Percentiles rank a stretch among this genome's conserved stretches.
phyloP scores from a whole-genome alignment of 35 echinoderm and acorn worm species.

The Stichopus chloronotus region DNA sequence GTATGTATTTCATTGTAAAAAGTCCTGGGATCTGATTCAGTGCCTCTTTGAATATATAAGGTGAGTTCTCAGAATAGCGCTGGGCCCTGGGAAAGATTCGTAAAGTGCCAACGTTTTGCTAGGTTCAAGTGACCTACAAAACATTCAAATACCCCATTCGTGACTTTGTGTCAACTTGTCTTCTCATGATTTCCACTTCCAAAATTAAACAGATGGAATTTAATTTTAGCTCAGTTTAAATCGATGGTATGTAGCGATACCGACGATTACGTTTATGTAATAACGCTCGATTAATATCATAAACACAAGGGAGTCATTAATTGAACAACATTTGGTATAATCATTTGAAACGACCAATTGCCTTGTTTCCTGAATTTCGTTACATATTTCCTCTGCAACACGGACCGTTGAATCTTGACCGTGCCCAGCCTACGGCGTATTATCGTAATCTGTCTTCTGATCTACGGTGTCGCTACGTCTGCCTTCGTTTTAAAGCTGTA shows the following conservation, averaged over 20 bases:
- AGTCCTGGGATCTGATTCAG: too few species aligned
- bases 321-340: background rate
- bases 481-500: too few species aligned
- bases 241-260: background rate
- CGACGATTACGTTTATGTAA: background rate
- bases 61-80: too few species aligned
- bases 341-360: slow-evolving; percentile 16
- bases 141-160: too few species aligned
- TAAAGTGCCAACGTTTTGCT: too few species aligned
- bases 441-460: background rate
- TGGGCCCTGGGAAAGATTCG: too few species aligned
- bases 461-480: background rate
- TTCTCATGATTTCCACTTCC: too few species aligned
- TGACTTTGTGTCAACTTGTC: too few species aligned
- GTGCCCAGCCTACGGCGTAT: background rate
- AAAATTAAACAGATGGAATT: slow-evolving; percentile 5
- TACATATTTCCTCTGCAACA: background rate
- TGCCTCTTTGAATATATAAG: too few species aligned
- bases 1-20: too few species aligned
- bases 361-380: background rate
- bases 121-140: too few species aligned
- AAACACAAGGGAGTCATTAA: background rate
- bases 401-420: background rate
- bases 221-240: background rate
- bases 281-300: background rate